Evolutionary conservation across 2,113 vertebrate genomes (phyloP), one percentile per base, ranked within the genome.

Genomic region (Bubalus kerabau): DNA sequence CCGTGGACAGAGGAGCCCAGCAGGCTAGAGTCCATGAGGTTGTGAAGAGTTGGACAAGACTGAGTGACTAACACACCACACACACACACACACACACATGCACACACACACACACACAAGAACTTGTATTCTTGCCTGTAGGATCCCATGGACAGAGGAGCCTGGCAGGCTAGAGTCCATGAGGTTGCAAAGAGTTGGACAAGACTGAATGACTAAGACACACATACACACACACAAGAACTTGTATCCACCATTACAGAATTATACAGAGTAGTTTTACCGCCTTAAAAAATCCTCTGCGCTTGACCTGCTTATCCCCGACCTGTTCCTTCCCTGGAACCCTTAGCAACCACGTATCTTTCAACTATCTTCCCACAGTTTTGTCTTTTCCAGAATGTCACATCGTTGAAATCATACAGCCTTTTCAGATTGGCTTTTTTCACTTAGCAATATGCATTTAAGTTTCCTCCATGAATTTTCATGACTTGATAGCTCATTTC

Each of bases 361-460:
- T 88, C 56, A 32, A 50, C 57, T 60, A 7, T 67, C 57, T 71
- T 17, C 7, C 17, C 21, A 6, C 32, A 21, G 46, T 76, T 94
- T 60, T 52, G 19, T n/a, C 57, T 97, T 59, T 74, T 91, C 46
- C 43, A 93, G 28, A 85, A 56, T 28, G 21, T 83, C 52, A 26
- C 50, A 26, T 28, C 9, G 12, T 48, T 84, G 86, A 24, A 91
- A 81, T 64, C 52, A 80, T 6, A 43, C 3, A n/a, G 23, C 23
- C 48, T 88, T 94, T 71, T 52, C 52, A 36, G 16, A 30, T 13
- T 30, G 36, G 4, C 36, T 62, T 60, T 46, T 91, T 91, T 88
- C 54, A 81, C 32, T 71, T 57, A 78, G 50, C 60, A 40, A 82
- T 64, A 67, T 6, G 50, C 52, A 86, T 76, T 40, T 59, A 62